Base-by-base conservation (phyloP, 2,888 invertebrate species). In the Drosophila sordidula region DNA sequence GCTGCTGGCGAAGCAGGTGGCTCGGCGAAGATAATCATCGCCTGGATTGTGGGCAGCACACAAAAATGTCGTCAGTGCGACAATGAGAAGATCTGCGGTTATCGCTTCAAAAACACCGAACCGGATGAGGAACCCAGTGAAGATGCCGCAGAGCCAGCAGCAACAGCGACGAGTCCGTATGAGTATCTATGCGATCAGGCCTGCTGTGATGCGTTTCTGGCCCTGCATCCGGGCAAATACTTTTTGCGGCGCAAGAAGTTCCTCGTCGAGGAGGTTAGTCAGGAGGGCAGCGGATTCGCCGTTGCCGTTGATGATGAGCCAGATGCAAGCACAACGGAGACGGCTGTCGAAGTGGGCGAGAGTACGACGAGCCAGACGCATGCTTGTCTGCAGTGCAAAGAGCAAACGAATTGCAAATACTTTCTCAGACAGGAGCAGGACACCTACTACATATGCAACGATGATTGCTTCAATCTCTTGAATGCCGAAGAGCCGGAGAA, bases 121-220 rank as follows among this genome's bases (percentile, higher is more conserved):
- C 93, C 93, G 5, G 44, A 50, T 5, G 11, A 39, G 0, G 6
- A 34, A 12, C 11, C 34, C 1, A 4, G n/a, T 2, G 68, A 77
- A 5, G 57, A 56, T 8, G 46, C 39, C 1, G 70, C 38, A 3
- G 58, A 73, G 5, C 4, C 59, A 16, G 39, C 46, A 3, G 42
- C 38, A 25, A 22, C 62, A 22, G 9, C 29, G 6, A 18, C 26
- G 9, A 25, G 26, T 6, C 51, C 26, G 1, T 93, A 92, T 0
- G 92, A 93, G 63, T 94, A 94, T 78, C 92, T 95, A 56, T 95
- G 95, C 50, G 89, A 93, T 32, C 90, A 90, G 39, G 44, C 69
- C 4, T 95, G 95, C 69, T 92, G 94, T 14, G 92, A 93, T 74
- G 93, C 93, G 39, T 93, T 94, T 91, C 93, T 94, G 90, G 93